Evolutionary conservation across 1,140 invertebrate species (phyloP), one percentile per base, ranked within the genome.

Genomic region (Muscidifurax raptorellus): DNA sequence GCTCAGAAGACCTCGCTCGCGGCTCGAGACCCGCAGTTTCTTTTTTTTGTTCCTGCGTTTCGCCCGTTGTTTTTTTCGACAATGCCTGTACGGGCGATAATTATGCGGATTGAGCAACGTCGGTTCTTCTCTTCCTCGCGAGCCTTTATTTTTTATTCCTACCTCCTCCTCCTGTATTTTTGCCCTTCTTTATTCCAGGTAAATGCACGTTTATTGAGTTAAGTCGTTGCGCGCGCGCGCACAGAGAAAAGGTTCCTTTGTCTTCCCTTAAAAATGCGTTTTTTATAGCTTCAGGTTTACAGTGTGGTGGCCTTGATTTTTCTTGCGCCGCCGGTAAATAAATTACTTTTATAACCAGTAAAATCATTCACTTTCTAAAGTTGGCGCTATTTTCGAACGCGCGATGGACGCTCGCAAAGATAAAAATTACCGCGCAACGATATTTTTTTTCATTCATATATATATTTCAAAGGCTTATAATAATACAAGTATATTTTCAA

Each of bases 311-410:
- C 81, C 81, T 82, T 82, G 72, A 82, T 82, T 76, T 82, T 82
- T 82, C 52, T 32, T 27, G 15, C 32, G 27, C 71, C 28, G 1
- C n/a, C n/a, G n/a, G 10, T 66, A 82, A 40, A 75, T 74, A 82
- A 69, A 59, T 74, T 67, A 66, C 52, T 66, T 83, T 76, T 69
- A 22, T 18, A 67, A 47, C 25, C 59, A 47, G 13, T n/a, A 25
- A 52, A 13, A 83, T 67, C 28, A 77, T 76, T 44, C 15, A 66
- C 80, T 82, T 82, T 82, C 47, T 75, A 74, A 75, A 82, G 71
- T 74, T 40, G 7, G 36, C 36, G 36, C 10, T 66, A 10, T 47
- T 74, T 72, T 80, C 69, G 28, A 69, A 18, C 6, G 52, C 6
- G 52, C 52, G 7, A 59, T 18, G 52, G 18, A 22, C 52, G 18